Conservation (phyloP, 2,113 vertebrate species). For the Glaucomys volans region DNA sequence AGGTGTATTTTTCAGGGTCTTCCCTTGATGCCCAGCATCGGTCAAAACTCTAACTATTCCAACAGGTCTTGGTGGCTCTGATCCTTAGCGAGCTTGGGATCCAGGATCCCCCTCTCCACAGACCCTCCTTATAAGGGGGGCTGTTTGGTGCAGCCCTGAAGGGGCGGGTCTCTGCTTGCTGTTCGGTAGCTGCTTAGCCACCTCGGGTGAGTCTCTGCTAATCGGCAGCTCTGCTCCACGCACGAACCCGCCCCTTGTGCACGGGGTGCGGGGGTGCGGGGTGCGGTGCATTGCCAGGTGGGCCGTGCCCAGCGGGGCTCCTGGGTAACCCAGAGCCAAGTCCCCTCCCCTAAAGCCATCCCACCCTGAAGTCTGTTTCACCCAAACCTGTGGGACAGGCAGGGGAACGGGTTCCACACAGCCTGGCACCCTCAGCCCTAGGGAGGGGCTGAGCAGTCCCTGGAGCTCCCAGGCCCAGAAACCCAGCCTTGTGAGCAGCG, state of each 20-base stretch:
- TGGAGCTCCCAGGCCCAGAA: not conserved
- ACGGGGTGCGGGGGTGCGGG: no score
- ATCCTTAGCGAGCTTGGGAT: no score
- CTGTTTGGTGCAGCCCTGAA: no score
- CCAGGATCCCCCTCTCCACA: not conserved
- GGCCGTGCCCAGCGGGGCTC: not conserved
- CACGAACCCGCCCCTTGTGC: not conserved
- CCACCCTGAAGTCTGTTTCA: conserved; percentile 69
- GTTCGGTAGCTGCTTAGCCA: not conserved
- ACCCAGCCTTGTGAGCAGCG: not conserved
- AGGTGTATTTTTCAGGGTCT: no score
- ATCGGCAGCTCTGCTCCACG: not conserved
- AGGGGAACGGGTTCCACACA: conserved; percentile 72
- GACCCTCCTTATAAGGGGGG: fast-evolving
- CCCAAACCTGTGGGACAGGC: conserved; percentile 76
- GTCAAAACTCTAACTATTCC: no score
- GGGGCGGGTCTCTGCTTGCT: not conserved
- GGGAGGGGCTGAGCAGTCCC: not conserved
- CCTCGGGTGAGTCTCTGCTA: not conserved
- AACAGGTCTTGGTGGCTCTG: no score
- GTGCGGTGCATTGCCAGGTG: not conserved
- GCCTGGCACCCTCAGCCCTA: conserved; percentile 66
- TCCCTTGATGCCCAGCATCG: no score
- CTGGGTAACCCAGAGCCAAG: not conserved
- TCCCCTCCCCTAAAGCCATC: not conserved